phyloP scores from a whole-genome alignment of 2,888 invertebrate species.

The Lithophane ornitopus region DNA sequence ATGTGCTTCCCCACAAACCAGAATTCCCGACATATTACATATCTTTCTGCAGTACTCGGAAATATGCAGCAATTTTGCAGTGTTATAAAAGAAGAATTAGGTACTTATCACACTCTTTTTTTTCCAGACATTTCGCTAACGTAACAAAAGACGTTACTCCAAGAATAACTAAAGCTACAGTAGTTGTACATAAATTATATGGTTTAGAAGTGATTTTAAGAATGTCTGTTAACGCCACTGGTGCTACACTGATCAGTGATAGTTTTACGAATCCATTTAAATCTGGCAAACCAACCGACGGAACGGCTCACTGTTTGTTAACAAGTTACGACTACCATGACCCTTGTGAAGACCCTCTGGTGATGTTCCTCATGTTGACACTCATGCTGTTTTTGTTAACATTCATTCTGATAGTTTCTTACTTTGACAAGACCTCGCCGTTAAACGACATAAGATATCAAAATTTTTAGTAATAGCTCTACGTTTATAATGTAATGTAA shows the following conservation, averaged over 20 bases:
- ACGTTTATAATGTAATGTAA: background rate
- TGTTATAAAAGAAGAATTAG: background rate
- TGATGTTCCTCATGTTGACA: slow-evolving; percentile 56
- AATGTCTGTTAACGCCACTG: slow-evolving; percentile 30
- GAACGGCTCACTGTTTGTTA: slow-evolving; percentile 19
- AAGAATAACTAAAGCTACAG: background rate
- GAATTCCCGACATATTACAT: background rate
- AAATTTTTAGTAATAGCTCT: slow-evolving; percentile 30
- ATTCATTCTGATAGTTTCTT: slow-evolving; percentile 51
- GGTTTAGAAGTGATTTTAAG: background rate
- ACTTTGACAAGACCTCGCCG: slow-evolving; percentile 56
- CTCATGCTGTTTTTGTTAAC: slow-evolving; percentile 63
- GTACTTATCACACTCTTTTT: background rate
- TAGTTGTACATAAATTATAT: background rate
- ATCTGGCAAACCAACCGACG: background rate
- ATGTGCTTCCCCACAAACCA: background rate
- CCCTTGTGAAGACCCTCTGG: slow-evolving; percentile 61
- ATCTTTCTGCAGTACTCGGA: background rate
- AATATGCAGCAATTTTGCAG: background rate
- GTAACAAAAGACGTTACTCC: background rate
- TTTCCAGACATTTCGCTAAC: slow-evolving; percentile 35
- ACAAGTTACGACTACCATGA: slow-evolving; percentile 54
- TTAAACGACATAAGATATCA: slow-evolving; percentile 38
- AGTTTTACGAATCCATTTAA: background rate
- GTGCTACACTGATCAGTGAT: background rate